Conservation (phyloP, 2,888 invertebrate genomes). For the Agrochola litura region DNA sequence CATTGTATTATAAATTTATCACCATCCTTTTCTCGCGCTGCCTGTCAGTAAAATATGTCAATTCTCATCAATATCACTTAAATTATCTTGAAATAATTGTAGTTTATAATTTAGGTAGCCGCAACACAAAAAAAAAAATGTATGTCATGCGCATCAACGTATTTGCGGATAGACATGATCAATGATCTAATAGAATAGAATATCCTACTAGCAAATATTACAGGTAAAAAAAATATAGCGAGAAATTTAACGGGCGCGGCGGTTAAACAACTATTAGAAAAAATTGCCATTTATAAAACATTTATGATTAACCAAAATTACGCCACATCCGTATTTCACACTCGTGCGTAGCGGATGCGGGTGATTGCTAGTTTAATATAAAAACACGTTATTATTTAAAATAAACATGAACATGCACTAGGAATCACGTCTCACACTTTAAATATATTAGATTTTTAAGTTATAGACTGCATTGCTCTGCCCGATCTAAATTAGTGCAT, state of each 20-base stretch:
- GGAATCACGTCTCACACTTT: slow-evolving; percentile 15
- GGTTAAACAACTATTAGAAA: neutral
- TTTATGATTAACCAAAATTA: slow-evolving; percentile 2
- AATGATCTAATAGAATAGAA: slow-evolving; percentile 9
- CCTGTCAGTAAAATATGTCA: neutral
- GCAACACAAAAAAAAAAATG: neutral
- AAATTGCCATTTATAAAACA: neutral
- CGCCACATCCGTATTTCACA: neutral
- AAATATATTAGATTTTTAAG: slow-evolving; percentile 21
- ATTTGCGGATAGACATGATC: neutral
- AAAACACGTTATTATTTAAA: slow-evolving; percentile 22
- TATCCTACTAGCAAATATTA: neutral
- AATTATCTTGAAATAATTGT: neutral
- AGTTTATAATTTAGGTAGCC: neutral
- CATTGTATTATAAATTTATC: neutral
- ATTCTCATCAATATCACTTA: neutral
- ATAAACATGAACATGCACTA: slow-evolving; percentile 30
- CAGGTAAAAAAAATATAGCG: neutral
- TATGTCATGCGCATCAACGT: neutral
- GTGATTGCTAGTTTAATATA: neutral
- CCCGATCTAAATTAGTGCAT: slow-evolving; percentile 31
- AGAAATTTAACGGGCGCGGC: neutral
- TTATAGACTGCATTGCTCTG: slow-evolving; percentile 3
- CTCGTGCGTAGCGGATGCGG: neutral
- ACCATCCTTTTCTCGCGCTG: neutral